These are phyloP conservation scores for Solenopsis fugax DNA, from an alignment of 1,140 invertebrate species.

Conservation along the genomic window DNA sequence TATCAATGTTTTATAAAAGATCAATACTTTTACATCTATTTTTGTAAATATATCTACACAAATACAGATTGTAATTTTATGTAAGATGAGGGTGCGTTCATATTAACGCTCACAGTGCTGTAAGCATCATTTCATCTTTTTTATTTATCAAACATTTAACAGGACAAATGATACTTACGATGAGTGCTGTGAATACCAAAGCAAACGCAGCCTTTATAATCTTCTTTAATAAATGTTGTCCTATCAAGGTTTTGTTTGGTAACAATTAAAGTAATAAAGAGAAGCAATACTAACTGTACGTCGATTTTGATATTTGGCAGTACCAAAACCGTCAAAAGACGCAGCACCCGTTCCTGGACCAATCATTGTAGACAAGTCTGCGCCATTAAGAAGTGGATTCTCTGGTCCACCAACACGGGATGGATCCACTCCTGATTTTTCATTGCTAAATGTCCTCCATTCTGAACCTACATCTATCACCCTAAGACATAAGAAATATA, in stretches of 20 bases:
- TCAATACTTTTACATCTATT: too few relatives aligned
- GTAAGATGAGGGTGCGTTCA: too few relatives aligned
- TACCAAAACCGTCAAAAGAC: constrained; percentile 93
- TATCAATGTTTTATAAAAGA: too few relatives aligned
- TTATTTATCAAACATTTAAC: too few relatives aligned
- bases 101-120: too few relatives aligned
- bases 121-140: too few relatives aligned
- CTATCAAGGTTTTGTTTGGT: not conserved
- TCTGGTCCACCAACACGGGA: constrained; percentile 99
- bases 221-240: too few relatives aligned
- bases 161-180: too few relatives aligned
- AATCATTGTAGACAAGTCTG: constrained; percentile 99
- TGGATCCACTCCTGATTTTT: constrained; percentile 98
- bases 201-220: too few relatives aligned
- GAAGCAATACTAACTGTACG: constrained; percentile 89
- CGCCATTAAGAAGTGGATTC: constrained; percentile 98
- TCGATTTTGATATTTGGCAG: constrained; percentile 97
- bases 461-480: constrained; percentile 99
- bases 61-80: too few relatives aligned
- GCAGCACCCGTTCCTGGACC: constrained; percentile 95
- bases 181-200: too few relatives aligned
- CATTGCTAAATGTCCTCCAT: constrained; percentile 99
- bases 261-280: not conserved
- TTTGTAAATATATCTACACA: too few relatives aligned
- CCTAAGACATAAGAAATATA: constrained; percentile 85